Evolutionary conservation across 2,797 vertebrate species (phyloP), one percentile per base, ranked within the genome.

Genomic region (Passerculus sandwichensis): DNA sequence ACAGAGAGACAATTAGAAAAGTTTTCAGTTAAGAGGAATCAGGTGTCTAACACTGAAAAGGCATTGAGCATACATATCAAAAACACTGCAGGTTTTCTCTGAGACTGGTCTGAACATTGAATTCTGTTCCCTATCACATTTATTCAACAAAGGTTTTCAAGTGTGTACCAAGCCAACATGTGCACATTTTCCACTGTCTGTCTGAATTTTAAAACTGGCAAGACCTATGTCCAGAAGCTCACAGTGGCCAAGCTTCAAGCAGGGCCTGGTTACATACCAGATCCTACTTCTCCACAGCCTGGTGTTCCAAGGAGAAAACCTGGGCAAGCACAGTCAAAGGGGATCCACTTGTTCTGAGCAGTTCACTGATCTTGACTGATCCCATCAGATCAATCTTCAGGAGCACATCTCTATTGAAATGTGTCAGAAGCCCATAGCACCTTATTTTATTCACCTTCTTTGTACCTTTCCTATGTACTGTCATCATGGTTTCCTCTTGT

Each of bases 1-100:
- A 93, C 48, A 96, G 42, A 95, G 82, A 92, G 27, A 78, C 38
- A 87, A 29, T 88, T 54, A 93, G 88, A 94, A 44, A 51, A 44
- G 73, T 73, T 91, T 59, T 91, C 61, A 76, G 44, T 81, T 92
- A 47, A 91, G 89, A 80, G 34, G 74, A 69, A 61, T 45, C 9
- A 88, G 5, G 13, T 87, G 21, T 36, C 19, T 88, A 71, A 45
- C 18, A 82, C 0, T 74, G 59, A 83, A 53, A 82, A 86, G 44
- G 36, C 16, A 48, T 85, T 91, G 74, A 53, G n/a, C 45, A 32
- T 20, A 15, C 23, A 51, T 42, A 56, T 9, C 6, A 71, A 4
- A 50, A 83, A 57, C 15, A n/a, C 12, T 32, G 29, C 29, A 76
- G 9, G 9, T 60, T 76, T 74, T 88, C 54, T 86, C 22, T 47